These are phyloP conservation scores for Gobiocypris rarus DNA, from an alignment of 2,113 vertebrate species.

Conservation along the genomic window DNA sequence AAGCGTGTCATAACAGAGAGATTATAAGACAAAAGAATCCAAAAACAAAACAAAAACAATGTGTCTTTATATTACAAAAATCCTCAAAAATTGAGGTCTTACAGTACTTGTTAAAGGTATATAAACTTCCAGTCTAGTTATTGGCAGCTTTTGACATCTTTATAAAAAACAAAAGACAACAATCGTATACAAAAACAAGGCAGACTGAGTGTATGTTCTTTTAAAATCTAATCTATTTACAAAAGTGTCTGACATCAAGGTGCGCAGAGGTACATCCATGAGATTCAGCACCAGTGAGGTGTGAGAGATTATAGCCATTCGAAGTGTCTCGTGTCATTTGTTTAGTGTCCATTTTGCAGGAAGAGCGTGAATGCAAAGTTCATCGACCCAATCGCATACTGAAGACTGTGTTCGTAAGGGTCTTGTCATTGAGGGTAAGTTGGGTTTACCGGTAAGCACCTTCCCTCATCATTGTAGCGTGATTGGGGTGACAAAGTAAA, in stretches of 20 bases:
- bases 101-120: conserved; percentile 96
- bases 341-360: conserved; percentile 51
- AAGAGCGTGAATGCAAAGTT: conserved; percentile 50
- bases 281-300: conserved; percentile 91
- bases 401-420: conserved; percentile 10
- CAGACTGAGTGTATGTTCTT: conserved; percentile 82
- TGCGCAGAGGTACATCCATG: conserved; percentile 87
- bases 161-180: conserved; percentile 80
- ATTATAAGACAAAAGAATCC: conserved; percentile 67
- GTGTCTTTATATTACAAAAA: conserved; percentile 95
- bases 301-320: conserved; percentile 65
- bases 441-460: conserved; percentile 23
- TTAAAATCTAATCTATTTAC: conserved; percentile 88
- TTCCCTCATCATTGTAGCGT: conserved; percentile 66
- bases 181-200: conserved; percentile 89
- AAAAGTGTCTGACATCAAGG: conserved; percentile 87
- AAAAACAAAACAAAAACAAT: conserved; percentile 91
- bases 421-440: conserved; percentile 13
- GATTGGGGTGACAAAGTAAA: conserved; percentile 89
- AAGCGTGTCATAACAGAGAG: conserved; percentile 83
- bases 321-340: conserved; percentile 45
- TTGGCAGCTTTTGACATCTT: conserved; percentile 85
- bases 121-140: conserved; percentile 97
- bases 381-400: conserved; percentile 9
- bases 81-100: conserved; percentile 97